A percentile compares a stretch with the other conserved stretches of the same genome.
phyloP scores from a whole-genome alignment of 2,888 invertebrate genomes.

The Xestia rhomboidea region DNA sequence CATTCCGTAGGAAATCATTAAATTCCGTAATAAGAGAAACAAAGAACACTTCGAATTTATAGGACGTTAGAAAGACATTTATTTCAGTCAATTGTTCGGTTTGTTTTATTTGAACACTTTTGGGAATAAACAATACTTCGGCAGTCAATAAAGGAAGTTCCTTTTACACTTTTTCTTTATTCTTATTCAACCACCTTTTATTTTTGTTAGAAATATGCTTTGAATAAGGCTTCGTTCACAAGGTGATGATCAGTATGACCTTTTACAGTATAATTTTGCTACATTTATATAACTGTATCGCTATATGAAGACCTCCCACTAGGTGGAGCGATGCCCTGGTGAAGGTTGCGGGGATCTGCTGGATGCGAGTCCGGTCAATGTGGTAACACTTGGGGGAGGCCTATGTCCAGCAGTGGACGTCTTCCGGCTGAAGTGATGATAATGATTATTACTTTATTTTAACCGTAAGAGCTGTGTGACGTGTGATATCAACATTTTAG shows the following conservation, averaged over 20 bases:
- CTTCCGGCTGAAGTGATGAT: too few relatives aligned
- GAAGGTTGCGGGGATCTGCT: too few relatives aligned
- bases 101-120: constrained; percentile 57
- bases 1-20: constrained; percentile 44
- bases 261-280: neutral
- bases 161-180: constrained; percentile 24
- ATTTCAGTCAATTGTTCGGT: constrained; percentile 48
- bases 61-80: constrained; percentile 43
- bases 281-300: too few relatives aligned
- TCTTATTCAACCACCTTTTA: constrained; percentile 25
- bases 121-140: constrained; percentile 58
- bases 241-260: neutral
- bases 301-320: too few relatives aligned
- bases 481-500: neutral
- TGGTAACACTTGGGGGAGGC: too few relatives aligned
- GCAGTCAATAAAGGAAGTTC: constrained; percentile 58
- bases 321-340: too few relatives aligned
- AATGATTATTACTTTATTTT: neutral
- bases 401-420: too few relatives aligned
- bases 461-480: neutral
- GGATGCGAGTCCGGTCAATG: too few relatives aligned
- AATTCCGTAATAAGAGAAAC: constrained; percentile 32
- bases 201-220: constrained; percentile 48
- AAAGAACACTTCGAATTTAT: constrained; percentile 28
- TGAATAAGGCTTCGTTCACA: neutral